These are phyloP conservation scores for Centropus bengalensis DNA, from an alignment of 2,113 vertebrate genomes.

Conservation along the genomic window DNA sequence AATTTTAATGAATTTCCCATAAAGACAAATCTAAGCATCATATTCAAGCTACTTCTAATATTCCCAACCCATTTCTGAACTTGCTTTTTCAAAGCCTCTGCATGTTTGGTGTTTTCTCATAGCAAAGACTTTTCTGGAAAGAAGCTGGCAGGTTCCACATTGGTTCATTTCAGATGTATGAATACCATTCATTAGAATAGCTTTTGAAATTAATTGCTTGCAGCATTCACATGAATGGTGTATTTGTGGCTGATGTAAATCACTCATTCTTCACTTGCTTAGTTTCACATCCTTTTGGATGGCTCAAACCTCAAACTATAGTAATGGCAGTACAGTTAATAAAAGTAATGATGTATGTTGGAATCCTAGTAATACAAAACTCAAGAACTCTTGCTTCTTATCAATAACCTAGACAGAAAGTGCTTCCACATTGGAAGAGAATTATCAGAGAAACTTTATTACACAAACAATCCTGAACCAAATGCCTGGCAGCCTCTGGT, in stretches of 20 bases:
- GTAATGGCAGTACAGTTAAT: background rate
- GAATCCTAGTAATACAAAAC: slow-evolving; percentile 11
- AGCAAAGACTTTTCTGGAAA: slow-evolving; percentile 18
- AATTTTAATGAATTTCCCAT: background rate
- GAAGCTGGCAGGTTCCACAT: background rate
- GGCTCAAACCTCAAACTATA: background rate
- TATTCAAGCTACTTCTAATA: background rate
- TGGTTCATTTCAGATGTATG: slow-evolving; percentile 24
- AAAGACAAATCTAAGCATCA: background rate
- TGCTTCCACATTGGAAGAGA: background rate
- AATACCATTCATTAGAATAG: slow-evolving; percentile 23
- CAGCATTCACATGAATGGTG: background rate
- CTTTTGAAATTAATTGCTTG: slow-evolving; percentile 46
- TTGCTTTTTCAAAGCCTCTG: background rate
- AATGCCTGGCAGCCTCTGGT: background rate
- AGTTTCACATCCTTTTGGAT: slow-evolving; percentile 30
- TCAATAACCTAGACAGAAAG: background rate
- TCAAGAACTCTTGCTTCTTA: background rate
- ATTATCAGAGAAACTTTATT: background rate
- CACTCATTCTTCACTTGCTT: background rate
- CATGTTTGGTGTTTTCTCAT: background rate
- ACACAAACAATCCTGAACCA: background rate
- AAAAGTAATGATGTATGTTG: background rate
- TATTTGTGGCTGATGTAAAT: slow-evolving; percentile 37
- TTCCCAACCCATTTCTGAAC: background rate